Conservation (phyloP, 2,888 invertebrate genomes). For the Cactoblastis cactorum region DNA sequence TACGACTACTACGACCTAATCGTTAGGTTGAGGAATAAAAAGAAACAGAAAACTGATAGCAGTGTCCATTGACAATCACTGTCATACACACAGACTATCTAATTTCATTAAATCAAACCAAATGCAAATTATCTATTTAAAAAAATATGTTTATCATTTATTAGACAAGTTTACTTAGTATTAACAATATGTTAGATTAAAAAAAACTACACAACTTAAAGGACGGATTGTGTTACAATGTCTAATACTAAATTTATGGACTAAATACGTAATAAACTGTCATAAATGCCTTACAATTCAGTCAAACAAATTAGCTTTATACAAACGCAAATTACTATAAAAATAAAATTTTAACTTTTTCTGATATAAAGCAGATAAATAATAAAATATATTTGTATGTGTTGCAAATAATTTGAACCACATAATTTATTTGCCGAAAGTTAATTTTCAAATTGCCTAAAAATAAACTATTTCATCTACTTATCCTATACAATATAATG, state of each 20-base stretch:
- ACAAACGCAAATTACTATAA: not conserved
- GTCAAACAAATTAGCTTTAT: slow-evolving; percentile 25
- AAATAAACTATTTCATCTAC: no score
- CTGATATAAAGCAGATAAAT: not conserved
- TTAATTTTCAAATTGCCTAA: no score
- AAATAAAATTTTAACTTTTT: not conserved
- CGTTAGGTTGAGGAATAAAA: no score
- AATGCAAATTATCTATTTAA: slow-evolving; percentile 23
- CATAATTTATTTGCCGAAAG: no score
- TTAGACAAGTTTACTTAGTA: slow-evolving; percentile 31
- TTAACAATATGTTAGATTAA: not conserved
- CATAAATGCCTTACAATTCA: slow-evolving; percentile 23
- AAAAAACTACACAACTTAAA: slow-evolving; percentile 21
- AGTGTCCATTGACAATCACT: no score
- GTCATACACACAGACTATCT: no score
- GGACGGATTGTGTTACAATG: slow-evolving; percentile 2
- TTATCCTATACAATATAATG: no score
- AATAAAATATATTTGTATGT: not conserved
- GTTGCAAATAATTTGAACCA: no score
- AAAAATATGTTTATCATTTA: slow-evolving; percentile 27
- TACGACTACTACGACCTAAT: no score
- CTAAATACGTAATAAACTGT: not conserved
- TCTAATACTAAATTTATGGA: not conserved
- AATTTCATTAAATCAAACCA: slow-evolving; percentile 18
- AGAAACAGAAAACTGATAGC: no score